Evolutionary conservation across 2,113 vertebrate genomes (phyloP), one percentile per base, ranked within the genome.

Genomic region (Connochaetes taurinus): DNA sequence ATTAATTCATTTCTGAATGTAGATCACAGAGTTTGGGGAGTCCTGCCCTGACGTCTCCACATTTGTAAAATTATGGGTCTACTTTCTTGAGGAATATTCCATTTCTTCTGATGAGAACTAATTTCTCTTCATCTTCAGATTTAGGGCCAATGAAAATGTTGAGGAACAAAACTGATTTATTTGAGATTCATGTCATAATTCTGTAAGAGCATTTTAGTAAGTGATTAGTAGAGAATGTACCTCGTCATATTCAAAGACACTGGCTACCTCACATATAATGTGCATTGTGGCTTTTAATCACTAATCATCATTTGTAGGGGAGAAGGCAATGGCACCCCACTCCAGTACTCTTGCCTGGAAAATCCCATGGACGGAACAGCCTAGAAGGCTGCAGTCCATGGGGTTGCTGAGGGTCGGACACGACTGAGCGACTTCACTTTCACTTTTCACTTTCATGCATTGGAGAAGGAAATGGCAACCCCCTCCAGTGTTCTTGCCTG

Each of bases 181-280:
- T 96, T 96, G 33, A 52, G 95, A 86, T 88, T 85, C 58, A 86
- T 86, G 50, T 94, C 36, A 71, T 91, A 96, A 96, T 95, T 87
- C 71, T 96, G 45, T 3, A 50, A 95, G 4, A 95, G 67, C 43
- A 87, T 89, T 91, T 90, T 97, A 91, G 62, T 91, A 36, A 96
- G n/a, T 96, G 82, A 94, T 91, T 80, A 86, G 31, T 81, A 31
- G 50, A 91, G 23, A 80, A 3, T 52, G 33, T 80, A 36, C 33
- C 13, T 52, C 71, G 50, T 23, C 27, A 29, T 71, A 83, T 64
- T 80, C 5, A 7, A 31, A 96, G 85, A 64, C 13, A 53, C 40
- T 58, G 40, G n/a, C 78, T 95, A 67, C 62, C 25, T 91, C 40
- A 88, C 78, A 89, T 57, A 33, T 47, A 74, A 82, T 64, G 76